Base-by-base conservation (phyloP, 2,113 vertebrate genomes). In the Neodontobutis hainanensis region DNA sequence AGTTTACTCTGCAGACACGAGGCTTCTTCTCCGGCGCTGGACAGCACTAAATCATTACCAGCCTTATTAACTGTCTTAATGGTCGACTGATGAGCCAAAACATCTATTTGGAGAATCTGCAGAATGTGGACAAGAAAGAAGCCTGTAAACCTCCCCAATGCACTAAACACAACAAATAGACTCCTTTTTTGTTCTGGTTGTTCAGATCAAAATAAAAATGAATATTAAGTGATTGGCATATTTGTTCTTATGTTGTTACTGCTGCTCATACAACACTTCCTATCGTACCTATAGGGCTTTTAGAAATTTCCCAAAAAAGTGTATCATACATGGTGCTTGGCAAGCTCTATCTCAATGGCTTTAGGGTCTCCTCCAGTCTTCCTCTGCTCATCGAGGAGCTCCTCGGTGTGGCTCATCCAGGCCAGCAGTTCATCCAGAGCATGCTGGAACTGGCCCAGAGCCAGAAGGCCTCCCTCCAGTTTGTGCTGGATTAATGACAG, bases 371-470 rank as follows among this genome's bases (percentile, higher is more conserved):
- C 95, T 59, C 94, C 95, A 43, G 95, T 92, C 35, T 96, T 92
- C 86, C 94, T 95, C 93, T 99, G 96, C 69, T 98, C 97, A 19
- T 88, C 90, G 14, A 99, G 94, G 82, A 98, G 89, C 35, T 95
- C 96, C 85, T 99, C 96, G 0, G 97, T 99, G 63, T 99, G 94
- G 0, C 92, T 95, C 91, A 99, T 91, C 97, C 97, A 99, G 0
- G 95, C 88, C 88, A 99, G 77, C 50, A 99, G 91, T 88, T 99
- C 97, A 45, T 97, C 97, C 82, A 99, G 88, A 8, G 97, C 97
- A 27, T 98, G 96, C 67, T 99, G 97, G 92, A 98, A 99, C 90
- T 99, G 97, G 5, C 97, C 97, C 87, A 99, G 90, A 7, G 97
- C 97, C 65, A 99, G 85, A 34, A 99, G 92, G 38, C 96, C 97